Evolutionary conservation across 2,797 vertebrate genomes (phyloP).

Genomic region (Potorous gilbertii): DNA sequence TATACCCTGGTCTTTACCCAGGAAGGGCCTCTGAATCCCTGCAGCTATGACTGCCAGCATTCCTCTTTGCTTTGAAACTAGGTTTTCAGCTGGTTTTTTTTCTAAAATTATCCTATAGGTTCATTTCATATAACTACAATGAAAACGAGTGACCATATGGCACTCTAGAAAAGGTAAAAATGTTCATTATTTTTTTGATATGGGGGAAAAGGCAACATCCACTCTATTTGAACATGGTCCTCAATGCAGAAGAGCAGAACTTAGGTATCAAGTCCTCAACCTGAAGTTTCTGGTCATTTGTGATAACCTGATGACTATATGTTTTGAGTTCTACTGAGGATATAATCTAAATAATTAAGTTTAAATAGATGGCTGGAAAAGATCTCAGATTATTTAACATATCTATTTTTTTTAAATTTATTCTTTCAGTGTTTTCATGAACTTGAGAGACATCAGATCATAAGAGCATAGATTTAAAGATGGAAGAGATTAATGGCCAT

Average conservation of each 20-base stretch:
- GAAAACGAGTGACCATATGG: background rate
- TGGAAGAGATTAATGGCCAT: background rate
- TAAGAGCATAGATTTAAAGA: background rate
- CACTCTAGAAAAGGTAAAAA: background rate
- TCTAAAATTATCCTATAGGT: background rate
- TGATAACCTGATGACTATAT: background rate
- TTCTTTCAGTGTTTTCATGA: background rate
- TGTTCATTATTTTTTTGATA: background rate
- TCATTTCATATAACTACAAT: background rate
- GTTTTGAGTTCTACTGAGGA: slow-evolving; percentile 21
- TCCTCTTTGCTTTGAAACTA: background rate
- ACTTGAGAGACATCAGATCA: background rate
- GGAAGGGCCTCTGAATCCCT: background rate
- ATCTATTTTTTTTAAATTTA: background rate
- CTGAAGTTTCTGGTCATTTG: background rate
- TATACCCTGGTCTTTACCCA: background rate
- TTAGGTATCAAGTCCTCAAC: background rate
- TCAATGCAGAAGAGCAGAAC: background rate
- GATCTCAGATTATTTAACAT: slow-evolving; percentile 6
- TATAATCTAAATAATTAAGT: background rate
- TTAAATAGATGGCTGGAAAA: background rate
- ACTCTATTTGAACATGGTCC: background rate
- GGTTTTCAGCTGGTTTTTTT: background rate
- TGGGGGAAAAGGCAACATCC: background rate
- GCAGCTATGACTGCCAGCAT: background rate